A percentile compares a stretch with the other conserved stretches of the same genome.
These are phyloP conservation scores for Daubentonia madagascariensis DNA, from an alignment of 2,113 vertebrate species.

Conservation along the genomic window DNA sequence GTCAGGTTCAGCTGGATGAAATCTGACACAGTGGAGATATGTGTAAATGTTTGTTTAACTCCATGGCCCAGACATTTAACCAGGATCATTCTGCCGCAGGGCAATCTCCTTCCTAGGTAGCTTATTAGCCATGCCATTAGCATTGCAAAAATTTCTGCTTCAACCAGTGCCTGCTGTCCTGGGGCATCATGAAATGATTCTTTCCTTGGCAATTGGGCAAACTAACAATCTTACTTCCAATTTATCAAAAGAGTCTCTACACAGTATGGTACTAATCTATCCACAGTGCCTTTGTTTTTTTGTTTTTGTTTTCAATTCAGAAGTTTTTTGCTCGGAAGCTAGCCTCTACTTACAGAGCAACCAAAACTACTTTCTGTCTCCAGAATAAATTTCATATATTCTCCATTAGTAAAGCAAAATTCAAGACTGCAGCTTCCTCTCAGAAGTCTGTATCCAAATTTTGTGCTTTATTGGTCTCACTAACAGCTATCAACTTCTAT, in stretches of 20 bases:
- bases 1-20: neutral
- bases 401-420: neutral
- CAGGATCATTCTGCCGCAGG: neutral
- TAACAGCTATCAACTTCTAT: neutral
- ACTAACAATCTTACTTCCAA: neutral
- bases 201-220: neutral
- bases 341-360: neutral
- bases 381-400: neutral
- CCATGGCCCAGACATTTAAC: neutral
- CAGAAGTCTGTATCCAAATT: neutral
- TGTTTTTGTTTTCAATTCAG: neutral
- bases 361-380: neutral
- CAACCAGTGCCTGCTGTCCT: neutral
- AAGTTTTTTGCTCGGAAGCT: neutral
- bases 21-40: neutral
- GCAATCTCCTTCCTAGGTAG: neutral
- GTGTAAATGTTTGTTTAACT: neutral
- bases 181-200: conserved; percentile 9
- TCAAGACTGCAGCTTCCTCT: neutral
- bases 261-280: neutral
- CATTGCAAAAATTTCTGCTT: conserved; percentile 26
- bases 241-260: neutral
- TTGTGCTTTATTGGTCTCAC: neutral
- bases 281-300: neutral
- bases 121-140: neutral